Conservation (phyloP, 1,140 invertebrate genomes). For the Cheumatopsyche charites region DNA sequence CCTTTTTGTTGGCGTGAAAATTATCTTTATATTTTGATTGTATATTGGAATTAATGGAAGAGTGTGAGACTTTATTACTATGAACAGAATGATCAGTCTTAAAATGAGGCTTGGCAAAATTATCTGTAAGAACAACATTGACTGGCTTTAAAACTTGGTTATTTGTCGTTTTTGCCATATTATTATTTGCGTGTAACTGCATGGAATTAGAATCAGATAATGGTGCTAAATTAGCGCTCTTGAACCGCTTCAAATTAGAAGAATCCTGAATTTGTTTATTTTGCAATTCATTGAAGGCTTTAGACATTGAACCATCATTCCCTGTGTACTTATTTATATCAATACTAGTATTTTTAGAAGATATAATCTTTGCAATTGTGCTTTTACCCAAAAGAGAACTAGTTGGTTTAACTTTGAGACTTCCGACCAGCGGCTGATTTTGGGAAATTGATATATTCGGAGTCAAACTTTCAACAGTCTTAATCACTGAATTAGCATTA, state of each 20-base stretch:
- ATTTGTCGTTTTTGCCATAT: background rate
- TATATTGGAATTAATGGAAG: background rate
- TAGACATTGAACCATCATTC: slow-evolving; percentile 20
- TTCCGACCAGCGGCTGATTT: slow-evolving; percentile 22
- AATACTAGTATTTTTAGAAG: slow-evolving; percentile 32
- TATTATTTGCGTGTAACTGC: background rate
- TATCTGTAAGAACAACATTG: slow-evolving; percentile 26
- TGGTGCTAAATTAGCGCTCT: background rate
- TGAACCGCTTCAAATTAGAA: slow-evolving; percentile 23
- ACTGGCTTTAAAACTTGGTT: slow-evolving; percentile 17
- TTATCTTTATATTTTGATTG: slow-evolving; percentile 28
- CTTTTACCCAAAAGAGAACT: slow-evolving; percentile 43
- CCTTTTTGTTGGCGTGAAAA: slow-evolving; percentile 24
- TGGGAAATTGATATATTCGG: background rate
- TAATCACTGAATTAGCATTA: slow-evolving; percentile 34
- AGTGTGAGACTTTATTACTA: background rate
- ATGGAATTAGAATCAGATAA: background rate
- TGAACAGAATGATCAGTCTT: slow-evolving; percentile 39
- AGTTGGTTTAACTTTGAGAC: slow-evolving; percentile 42
- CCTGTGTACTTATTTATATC: slow-evolving; percentile 24
- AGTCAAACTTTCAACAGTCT: slow-evolving; percentile 24
- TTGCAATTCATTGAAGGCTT: background rate
- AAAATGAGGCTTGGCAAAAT: slow-evolving; percentile 43
- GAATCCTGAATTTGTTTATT: slow-evolving; percentile 22
- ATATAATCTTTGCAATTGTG: slow-evolving; percentile 45